Evolutionary conservation across 1,140 invertebrate genomes (phyloP), one percentile per base, ranked within the genome.

Genomic region (Drosophila malerkotliana): DNA sequence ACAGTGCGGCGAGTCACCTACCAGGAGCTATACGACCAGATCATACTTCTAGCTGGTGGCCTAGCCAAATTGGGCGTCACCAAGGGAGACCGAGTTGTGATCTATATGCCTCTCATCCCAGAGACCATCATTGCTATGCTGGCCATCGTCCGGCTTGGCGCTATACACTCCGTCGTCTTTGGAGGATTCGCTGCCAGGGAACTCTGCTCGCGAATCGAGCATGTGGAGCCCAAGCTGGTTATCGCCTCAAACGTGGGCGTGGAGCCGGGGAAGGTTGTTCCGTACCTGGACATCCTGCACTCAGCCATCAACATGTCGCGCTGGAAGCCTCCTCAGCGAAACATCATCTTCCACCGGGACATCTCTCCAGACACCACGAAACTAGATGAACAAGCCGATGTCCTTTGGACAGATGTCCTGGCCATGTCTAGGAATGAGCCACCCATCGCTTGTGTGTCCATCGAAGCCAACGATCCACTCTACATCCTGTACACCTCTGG

Each of bases 401-500:
- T 96, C 7, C 94, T 95, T 45, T 98, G 97, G 96, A 93, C 96
- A 1, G 94, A 96, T 21, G 94, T 95, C 1, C 68, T 98, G 18
- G 91, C 92, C 12, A 92, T 92, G 32, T 92, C 94, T 0, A 51
- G 64, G 30, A 47, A 54, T 4, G 49, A 34, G 3, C 93, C 94
- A 1, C 95, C 95, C 10, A 95, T 96, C 68, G 95, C 96, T 2
- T 98, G 97, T 87, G 96, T 98, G 3, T 94, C 97, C 0, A 95
- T 98, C 0, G 95, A 97, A 76, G 95, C 97, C 8, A 98, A 97
- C 79, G 96, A 98, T 77, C 96, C 98, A 0, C 92, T 98, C 3
- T 99, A 99, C 80, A 96, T 99, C 63, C 92, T 99, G 0, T 98
- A 99, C 87, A 99, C 98, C 1, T 98, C 97, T 3, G 98, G 97